Evolutionary conservation across 2,797 vertebrate genomes (phyloP), one percentile per base, ranked within the genome.

Genomic region (Linurgus olivaceus): DNA sequence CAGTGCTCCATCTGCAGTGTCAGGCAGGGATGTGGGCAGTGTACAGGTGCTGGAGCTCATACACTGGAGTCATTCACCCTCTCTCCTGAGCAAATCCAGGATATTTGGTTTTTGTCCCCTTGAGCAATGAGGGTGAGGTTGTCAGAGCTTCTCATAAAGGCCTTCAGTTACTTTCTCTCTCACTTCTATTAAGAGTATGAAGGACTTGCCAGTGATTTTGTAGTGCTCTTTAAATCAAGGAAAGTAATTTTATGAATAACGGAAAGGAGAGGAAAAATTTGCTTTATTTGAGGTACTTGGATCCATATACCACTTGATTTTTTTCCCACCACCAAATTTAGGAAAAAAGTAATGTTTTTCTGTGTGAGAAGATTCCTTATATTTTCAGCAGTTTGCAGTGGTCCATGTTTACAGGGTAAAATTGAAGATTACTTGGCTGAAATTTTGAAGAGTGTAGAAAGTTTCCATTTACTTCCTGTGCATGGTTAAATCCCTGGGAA

Each of bases 1-100:
- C 88, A 79, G 26, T 1, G 4, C 29, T 70, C 11, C 0, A 8
- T 7, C 29, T 37, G n/a, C 61, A 68, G n/a, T 1, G 0, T 19
- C 6, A 4, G 31, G 79, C 65, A 26, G 66, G 37, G 33, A 38
- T 3, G 2, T 4, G 19, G 67, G 35, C 86, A 73, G 47, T 3
- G 5, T 19, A 19, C 37, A 10, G 17, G 25, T 6, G 3, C 55
- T 8, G 5, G n/a, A 15, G 66, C n/a, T 42, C 24, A 17, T 6
- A 3, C 57, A 2, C 9, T 19, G 2, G 3, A 21, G n/a, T 31
- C 25, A 18, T 38, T 93, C 61, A 55, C 45, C 9, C 4, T 5
- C 23, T 48, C 48, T 81, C 37, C 70, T 26, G 33, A 50, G 83
- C 29, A 66, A 70, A 50, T 17, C 18, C 31, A 70, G 24, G 17